Evolutionary conservation across 2,888 invertebrate species (phyloP), one percentile per base, ranked within the genome.

Genomic region (Ramazzottius varieornatus): DNA sequence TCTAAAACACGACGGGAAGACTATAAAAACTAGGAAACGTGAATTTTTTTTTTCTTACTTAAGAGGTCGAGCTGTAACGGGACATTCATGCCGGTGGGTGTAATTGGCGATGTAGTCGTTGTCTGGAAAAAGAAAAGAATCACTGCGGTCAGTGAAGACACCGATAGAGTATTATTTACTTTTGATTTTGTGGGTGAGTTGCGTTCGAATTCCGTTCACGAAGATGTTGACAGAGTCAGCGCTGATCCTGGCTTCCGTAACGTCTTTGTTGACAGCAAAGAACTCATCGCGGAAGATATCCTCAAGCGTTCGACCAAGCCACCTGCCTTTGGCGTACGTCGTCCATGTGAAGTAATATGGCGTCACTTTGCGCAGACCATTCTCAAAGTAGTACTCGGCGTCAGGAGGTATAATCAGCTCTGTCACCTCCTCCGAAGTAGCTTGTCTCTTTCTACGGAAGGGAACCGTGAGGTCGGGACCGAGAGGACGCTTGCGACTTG

Each of bases 291-390:
- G 85, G 77, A 92, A 92, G 32, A 94, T 88, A 73, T 93, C 91
- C 69, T 89, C 80, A 70, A 94, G 86, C 75, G 85, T 85, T 76
- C 88, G 88, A 1, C 91, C 92, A 1, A 91, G 88, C 93, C 93
- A 94, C 72, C 93, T 82, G 8, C 91, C 90, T 79, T 94, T 94
- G 68, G 90, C 90, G 79, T 89, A 92, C 46, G 92, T 90, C 68
- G 89, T 88, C 79, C 92, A 94, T 68, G 89, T 90, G 80, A 90
- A 94, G 78, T 89, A 88, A 79, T 94, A 94, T 0, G 94, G 94
- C 76, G 90, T 91, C 1, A 94, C 93, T 81, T 94, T 93, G 70
- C 93, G 82, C 70, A 93, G 82, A 71, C 90, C 91, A 54, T 54
- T 54, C 29, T 54, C 54, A 29, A 54, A 54, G 24, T 54, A 54